phyloP scores from a whole-genome alignment of 1,140 invertebrate genomes.

The Drosophila tristis region DNA sequence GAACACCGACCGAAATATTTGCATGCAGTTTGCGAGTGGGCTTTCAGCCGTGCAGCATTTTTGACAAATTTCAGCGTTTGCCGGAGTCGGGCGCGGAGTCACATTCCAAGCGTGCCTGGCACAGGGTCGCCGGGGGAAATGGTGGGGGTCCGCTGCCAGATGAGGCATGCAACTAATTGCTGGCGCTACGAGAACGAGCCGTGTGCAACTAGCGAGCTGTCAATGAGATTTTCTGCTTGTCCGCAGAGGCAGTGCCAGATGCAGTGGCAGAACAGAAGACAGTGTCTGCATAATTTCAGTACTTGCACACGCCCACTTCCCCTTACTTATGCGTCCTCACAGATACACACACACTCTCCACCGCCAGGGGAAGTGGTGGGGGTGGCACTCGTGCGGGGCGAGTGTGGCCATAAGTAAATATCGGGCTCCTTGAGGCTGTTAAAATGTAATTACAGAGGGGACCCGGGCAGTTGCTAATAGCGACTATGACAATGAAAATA shows the following conservation, averaged over 20 bases:
- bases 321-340: conserved; percentile 53
- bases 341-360: conserved; percentile 7
- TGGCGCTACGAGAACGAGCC: conserved; percentile 45
- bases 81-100: conserved; percentile 47
- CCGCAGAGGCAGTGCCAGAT: conserved; percentile 14
- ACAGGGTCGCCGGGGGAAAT: not conserved
- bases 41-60: conserved; percentile 56
- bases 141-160: conserved; percentile 21
- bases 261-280: conserved; percentile 19
- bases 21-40: conserved; percentile 60
- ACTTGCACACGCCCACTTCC: conserved; percentile 56
- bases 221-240: conserved; percentile 64
- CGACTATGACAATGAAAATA: conserved; percentile 78
- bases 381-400: conserved; percentile 21
- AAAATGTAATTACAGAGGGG: conserved; percentile 73
- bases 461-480: conserved; percentile 68
- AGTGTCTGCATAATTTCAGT: conserved; percentile 52
- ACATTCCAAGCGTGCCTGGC: conserved; percentile 56
- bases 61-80: conserved; percentile 72
- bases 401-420: conserved; percentile 61
- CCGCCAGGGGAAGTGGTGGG: not conserved
- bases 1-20: conserved; percentile 63
- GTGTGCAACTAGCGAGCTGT: conserved; percentile 67
- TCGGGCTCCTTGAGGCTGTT: conserved; percentile 65
- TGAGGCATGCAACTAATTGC: conserved; percentile 67